Evolutionary conservation across 2,797 vertebrate species (phyloP).

Genomic region (Gymnoscopelus microlampas): DNA sequence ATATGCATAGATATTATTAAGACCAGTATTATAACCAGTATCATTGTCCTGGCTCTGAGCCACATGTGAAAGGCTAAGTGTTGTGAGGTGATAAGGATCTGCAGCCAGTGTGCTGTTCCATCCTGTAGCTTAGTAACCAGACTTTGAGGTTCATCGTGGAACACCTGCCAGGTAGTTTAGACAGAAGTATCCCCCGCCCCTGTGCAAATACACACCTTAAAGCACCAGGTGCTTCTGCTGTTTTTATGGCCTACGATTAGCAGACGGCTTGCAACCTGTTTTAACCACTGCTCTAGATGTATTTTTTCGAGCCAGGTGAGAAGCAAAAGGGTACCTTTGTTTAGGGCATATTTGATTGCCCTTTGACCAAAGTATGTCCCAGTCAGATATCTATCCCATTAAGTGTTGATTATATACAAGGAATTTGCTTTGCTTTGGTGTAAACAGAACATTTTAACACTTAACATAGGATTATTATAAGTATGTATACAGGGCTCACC

Average conservation of each 20-base stretch:
- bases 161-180: slow-evolving; percentile 34
- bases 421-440: too few species aligned
- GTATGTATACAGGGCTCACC: too few species aligned
- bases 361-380: neutral
- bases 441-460: too few species aligned
- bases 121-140: slow-evolving; percentile 27
- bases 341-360: neutral
- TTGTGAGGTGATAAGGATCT: slow-evolving; percentile 4
- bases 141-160: slow-evolving; percentile 14
- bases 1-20: too few species aligned
- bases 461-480: too few species aligned
- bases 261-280: slow-evolving; percentile 22
- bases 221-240: slow-evolving; percentile 45
- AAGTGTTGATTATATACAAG: too few species aligned
- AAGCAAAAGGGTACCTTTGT: neutral
- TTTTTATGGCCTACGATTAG: slow-evolving; percentile 26
- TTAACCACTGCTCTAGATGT: neutral
- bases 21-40: neutral
- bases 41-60: neutral
- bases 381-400: neutral
- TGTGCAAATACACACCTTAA: slow-evolving; percentile 22
- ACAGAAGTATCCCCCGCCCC: slow-evolving; percentile 9
- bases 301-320: neutral
- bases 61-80: neutral
- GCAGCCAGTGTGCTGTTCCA: slow-evolving; percentile 1